These are phyloP conservation scores for Speoplatyrhinus poulsoni DNA, from an alignment of 2,113 vertebrate species.

Conservation along the genomic window DNA sequence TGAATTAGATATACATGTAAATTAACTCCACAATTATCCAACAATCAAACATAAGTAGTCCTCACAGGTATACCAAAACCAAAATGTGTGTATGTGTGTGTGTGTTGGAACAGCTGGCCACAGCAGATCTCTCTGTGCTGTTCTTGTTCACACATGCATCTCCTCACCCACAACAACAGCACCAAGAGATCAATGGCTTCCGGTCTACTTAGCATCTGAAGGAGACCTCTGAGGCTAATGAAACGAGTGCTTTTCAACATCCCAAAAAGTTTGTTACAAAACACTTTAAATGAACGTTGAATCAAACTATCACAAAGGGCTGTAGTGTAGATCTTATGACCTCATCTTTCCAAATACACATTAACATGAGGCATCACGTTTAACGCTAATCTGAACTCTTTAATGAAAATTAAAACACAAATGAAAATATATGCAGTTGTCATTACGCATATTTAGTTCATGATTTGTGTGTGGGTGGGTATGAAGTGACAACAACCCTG, in stretches of 20 bases:
- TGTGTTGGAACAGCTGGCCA: constrained; percentile 48
- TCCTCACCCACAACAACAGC: constrained; percentile 12
- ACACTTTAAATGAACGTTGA: background rate
- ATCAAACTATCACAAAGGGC: background rate
- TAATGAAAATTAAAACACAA: no score
- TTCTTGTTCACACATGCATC: constrained; percentile 40
- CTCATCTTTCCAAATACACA: background rate
- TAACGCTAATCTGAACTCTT: background rate
- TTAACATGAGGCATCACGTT: background rate
- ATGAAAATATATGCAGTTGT: no score
- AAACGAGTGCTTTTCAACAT: constrained; percentile 5
- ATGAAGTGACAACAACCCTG: constrained; percentile 21
- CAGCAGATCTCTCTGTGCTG: constrained; percentile 1
- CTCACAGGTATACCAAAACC: no score
- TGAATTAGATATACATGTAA: no score
- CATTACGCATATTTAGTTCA: no score
- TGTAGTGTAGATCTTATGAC: background rate
- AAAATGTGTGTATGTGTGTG: constrained; percentile 10
- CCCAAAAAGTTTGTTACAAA: constrained; percentile 3
- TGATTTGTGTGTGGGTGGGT: background rate
- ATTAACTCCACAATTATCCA: no score
- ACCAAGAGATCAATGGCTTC: constrained; percentile 31
- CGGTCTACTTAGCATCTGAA: constrained; percentile 40
- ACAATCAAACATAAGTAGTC: no score
- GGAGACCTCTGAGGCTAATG: constrained; percentile 30